Percentiles rank a stretch among this genome's conserved stretches.
phyloP scores from a whole-genome alignment of 1,140 invertebrate species.

The Leguminivora glycinivorella region DNA sequence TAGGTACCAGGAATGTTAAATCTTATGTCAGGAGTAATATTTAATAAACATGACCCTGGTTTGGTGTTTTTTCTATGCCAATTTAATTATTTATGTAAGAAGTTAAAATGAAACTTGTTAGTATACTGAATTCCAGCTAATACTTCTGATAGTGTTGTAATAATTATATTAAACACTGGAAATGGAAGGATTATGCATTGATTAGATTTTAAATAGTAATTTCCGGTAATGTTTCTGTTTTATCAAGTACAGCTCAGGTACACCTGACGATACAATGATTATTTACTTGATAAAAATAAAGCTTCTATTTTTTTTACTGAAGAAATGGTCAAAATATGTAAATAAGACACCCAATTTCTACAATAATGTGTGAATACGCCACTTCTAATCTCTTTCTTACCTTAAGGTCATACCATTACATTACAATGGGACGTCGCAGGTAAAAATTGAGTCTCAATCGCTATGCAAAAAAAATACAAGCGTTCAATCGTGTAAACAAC shows the following conservation, averaged over 20 bases:
- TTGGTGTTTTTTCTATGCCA: background rate
- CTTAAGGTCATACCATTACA: background rate
- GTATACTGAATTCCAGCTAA: background rate
- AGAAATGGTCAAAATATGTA: background rate
- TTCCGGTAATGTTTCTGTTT: background rate
- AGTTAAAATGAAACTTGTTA: background rate
- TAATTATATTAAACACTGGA: background rate
- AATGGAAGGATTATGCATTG: background rate
- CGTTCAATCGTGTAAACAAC: constrained; percentile 27
- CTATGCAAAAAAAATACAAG: constrained; percentile 27
- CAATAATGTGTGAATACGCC: background rate
- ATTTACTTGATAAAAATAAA: background rate
- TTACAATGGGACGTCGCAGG: background rate
- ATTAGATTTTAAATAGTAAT: background rate
- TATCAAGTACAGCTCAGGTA: background rate
- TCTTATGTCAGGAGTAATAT: background rate
- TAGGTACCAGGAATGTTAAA: too few relatives aligned
- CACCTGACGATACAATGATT: background rate
- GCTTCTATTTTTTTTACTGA: background rate
- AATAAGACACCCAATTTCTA: background rate
- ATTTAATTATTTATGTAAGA: background rate
- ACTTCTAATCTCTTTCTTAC: background rate
- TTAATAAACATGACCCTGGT: background rate
- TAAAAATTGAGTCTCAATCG: constrained; percentile 10
- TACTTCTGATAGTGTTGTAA: too few relatives aligned